Evolutionary conservation across 2,113 vertebrate genomes (phyloP).

Genomic region (Lutjanus erythropterus): DNA sequence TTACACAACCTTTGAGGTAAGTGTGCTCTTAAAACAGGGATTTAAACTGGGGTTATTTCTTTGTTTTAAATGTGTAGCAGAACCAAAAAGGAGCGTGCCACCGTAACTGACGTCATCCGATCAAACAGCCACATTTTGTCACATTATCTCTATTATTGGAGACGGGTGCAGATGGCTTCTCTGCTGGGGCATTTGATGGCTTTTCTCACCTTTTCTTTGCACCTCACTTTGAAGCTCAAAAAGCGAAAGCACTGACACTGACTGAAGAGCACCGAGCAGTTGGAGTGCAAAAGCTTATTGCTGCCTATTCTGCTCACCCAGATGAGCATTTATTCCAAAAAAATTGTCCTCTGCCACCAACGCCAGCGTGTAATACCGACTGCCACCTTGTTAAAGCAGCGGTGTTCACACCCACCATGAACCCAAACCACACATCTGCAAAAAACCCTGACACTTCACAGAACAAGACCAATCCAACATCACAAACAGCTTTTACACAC

Average conservation of each 20-base stretch:
- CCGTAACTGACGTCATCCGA: neutral
- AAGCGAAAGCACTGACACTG: conserved; percentile 6
- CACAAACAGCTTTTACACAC: neutral
- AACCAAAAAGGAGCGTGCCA: neutral
- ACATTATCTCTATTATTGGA: neutral
- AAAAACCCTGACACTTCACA: neutral
- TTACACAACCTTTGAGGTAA: neutral
- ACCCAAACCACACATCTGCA: neutral
- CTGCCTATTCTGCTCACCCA: neutral
- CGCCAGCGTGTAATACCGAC: neutral
- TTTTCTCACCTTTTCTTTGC: conserved; percentile 44
- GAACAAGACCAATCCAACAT: neutral
- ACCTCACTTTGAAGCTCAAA: conserved; percentile 9
- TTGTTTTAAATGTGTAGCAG: neutral
- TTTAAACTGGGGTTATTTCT: neutral
- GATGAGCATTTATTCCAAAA: conserved; percentile 6
- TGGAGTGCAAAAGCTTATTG: neutral
- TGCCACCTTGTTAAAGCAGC: neutral
- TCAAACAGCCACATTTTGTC: neutral
- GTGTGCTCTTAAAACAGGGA: neutral
- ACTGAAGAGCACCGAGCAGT: neutral
- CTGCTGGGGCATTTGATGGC: conserved; percentile 19
- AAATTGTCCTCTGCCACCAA: neutral
- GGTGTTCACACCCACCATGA: neutral
- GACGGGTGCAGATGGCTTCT: conserved; percentile 20